Evolutionary conservation across 2,888 invertebrate species (phyloP), one percentile per base, ranked within the genome.

Genomic region (Anoplius nigerrimus): DNA sequence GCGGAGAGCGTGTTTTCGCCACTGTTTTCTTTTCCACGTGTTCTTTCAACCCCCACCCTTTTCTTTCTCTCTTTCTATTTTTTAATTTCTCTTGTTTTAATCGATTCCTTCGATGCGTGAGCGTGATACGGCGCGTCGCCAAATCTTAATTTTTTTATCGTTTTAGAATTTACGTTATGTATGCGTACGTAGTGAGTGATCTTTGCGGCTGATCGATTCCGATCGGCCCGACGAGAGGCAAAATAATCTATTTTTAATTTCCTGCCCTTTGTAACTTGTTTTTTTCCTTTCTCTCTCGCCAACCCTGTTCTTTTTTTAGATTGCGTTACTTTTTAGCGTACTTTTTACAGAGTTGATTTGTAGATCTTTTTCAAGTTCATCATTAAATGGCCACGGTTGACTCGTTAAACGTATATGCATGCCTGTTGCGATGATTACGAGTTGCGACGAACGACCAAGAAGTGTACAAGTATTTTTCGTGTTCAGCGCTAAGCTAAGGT

Each of bases 311-410:
- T 34, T 34, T 34, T 34, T 34, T 34, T 34, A 55, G 27, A 16
- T 55, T 55, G 24, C 34, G 13, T 16, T 27, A 16, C n/a, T 55
- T 55, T 55, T 27, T 55, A 27, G 34, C 13, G 24, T 27, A 34
- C 22, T 55, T 16, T 16, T 24, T 34, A 16, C 27, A 18, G 27
- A 54, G 27, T 16, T 21, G n/a, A 13, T 16, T 16, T 34, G 34
- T 34, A 34, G 34, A 34, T 34, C 34, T 34, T 34, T n/a, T 34
- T 34, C 11, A 34, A 34, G 34, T 34, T 34, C 34, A 34, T 34
- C 34, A 34, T 34, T 34, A 34, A 34, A 34, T 2, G 34, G 34
- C 34, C 34, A 34, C 34, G 34, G 34, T 34, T 34, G 34, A 34
- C 1, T 34, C 34, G 34, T 34, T 34, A n/a, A n/a, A n/a, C n/a